phyloP scores from a whole-genome alignment of 2,888 invertebrate species.

The Idaea dimidiata region DNA sequence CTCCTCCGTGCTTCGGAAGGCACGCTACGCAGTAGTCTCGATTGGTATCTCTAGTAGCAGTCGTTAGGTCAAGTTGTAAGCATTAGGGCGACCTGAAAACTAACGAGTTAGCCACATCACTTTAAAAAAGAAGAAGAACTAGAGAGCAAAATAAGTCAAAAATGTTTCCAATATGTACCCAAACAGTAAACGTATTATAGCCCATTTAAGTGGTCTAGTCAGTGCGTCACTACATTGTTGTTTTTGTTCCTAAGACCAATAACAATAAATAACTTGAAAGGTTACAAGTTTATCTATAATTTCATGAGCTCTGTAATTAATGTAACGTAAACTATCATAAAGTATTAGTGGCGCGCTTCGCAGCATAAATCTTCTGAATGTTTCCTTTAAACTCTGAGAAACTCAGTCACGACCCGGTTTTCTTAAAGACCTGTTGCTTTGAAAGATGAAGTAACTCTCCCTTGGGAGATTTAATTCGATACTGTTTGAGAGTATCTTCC shows the following conservation, averaged over 20 bases:
- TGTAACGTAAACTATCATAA: not conserved
- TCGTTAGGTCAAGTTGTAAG: no score
- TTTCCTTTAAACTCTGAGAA: constrained; percentile 23
- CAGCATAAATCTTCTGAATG: constrained; percentile 24
- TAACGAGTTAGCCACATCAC: no score
- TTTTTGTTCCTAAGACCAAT: not conserved
- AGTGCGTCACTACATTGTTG: not conserved
- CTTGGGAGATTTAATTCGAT: constrained; percentile 49
- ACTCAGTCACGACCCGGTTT: constrained; percentile 37
- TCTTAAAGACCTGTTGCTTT: constrained; percentile 66
- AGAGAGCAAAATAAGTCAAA: no score
- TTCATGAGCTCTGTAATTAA: not conserved
- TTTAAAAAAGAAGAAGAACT: not conserved
- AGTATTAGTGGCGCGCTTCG: not conserved
- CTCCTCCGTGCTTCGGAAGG: no score
- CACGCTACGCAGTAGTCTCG: no score
- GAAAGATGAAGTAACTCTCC: constrained; percentile 43
- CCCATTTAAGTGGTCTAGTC: not conserved
- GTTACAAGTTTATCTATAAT: not conserved
- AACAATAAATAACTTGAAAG: not conserved
- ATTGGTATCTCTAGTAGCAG: no score
- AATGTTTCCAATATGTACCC: not conserved
- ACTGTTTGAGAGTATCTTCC: constrained; percentile 47
- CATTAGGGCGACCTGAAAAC: no score
- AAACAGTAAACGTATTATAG: not conserved